Evolutionary conservation across 2,888 invertebrate species (phyloP), one percentile per base, ranked within the genome.

Genomic region (Folsomia manolachei): DNA sequence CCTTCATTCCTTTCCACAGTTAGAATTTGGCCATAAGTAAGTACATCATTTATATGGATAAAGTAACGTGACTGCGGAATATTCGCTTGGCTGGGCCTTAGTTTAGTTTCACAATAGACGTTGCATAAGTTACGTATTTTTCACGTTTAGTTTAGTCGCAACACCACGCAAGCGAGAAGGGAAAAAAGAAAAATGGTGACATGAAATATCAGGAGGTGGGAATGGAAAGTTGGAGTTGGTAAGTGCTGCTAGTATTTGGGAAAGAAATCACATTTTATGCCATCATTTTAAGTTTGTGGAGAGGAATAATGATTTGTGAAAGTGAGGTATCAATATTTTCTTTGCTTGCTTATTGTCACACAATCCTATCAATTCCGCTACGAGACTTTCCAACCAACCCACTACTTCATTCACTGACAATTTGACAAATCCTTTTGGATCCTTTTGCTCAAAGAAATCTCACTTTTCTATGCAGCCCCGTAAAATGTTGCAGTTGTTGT

Each of bases 381-480:
- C n/a, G n/a, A n/a, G n/a, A n/a, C n/a, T n/a, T n/a, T n/a, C 18
- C 56, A 56, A 61, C 9, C 62, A 23, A 21, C 9, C 25, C n/a
- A 27, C 61, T 62, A 62, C 39, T 69, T 27, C 62, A 62, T 62
- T 62, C 51, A 23, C 60, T 62, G 69, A 69, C 69, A 69, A 69
- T 69, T 69, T 69, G 62, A 69, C 69, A 69, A 69, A 69, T 69
- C 69, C 69, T 9, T 27, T 18, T 19, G 24, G 18, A 63, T 63
- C 62, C 51, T 25, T 21, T 39, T 27, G 27, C 60, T 69, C 62
- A 27, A 24, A 62, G 23, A 18, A 56, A 56, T 56, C 56, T 56
- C 14, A 39, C 39, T 39, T 14, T 4, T 39, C 39, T 39, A 9
- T 39, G n/a, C n/a, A n/a, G n/a, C n/a, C n/a, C n/a, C n/a, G n/a